Conservation (phyloP, 92 coral and sea anemone genomes). For the Zoanthus solanderi region DNA sequence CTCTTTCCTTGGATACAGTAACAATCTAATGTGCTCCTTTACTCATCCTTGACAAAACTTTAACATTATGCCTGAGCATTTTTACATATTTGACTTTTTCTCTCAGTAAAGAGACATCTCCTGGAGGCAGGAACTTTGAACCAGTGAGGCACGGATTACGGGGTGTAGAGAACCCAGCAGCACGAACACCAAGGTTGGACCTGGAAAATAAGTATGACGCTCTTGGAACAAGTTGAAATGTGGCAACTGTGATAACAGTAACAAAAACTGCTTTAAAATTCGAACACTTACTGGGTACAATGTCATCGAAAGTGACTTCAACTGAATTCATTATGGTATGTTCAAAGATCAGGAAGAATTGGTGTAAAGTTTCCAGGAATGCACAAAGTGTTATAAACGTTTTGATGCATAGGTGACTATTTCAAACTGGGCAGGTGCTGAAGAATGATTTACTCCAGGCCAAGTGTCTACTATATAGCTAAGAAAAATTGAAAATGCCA, state of each 20-base stretch:
- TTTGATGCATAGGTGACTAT: too few relatives aligned
- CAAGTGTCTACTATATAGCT: too few relatives aligned
- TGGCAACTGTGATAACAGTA: background rate
- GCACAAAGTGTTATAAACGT: background rate
- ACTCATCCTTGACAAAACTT: too few relatives aligned
- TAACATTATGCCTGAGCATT: background rate
- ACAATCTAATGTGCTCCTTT: too few relatives aligned
- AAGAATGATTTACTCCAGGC: too few relatives aligned
- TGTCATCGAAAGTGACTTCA: background rate
- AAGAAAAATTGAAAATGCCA: too few relatives aligned
- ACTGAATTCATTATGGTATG: background rate
- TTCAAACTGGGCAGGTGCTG: too few relatives aligned
- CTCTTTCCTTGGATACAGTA: too few relatives aligned
- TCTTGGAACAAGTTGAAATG: slow-evolving; percentile 73
- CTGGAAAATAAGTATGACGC: slow-evolving; percentile 96
- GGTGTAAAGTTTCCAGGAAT: background rate
- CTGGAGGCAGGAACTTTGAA: slow-evolving; percentile 83
- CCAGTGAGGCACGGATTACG: slow-evolving; percentile 94
- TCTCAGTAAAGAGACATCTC: slow-evolving; percentile 76
- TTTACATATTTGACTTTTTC: background rate
- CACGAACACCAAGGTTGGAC: slow-evolving; percentile 82
- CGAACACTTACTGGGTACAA: background rate
- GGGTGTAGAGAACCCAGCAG: slow-evolving; percentile 78
- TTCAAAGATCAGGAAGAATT: background rate
- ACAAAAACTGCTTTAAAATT: background rate